Percentiles rank a stretch among this genome's conserved stretches.
Evolutionary conservation across 2,797 vertebrate species (phyloP).

Genomic region (Brachyalestes nurse): DNA sequence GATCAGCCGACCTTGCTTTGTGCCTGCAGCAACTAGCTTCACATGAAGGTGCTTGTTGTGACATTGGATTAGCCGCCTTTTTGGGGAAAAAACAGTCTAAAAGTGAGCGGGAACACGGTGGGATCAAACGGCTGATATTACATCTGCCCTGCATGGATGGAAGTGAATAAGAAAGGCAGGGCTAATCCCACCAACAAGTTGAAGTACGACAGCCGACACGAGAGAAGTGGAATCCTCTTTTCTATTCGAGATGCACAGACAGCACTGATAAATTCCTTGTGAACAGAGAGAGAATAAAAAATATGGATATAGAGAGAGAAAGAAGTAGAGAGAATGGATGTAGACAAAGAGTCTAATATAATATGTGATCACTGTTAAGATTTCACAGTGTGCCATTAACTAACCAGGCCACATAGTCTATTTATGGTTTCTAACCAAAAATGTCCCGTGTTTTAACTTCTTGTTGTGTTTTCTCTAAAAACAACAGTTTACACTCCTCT

Average conservation of each 20-base stretch:
- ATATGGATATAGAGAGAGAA: neutral
- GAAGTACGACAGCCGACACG: conserved; percentile 25
- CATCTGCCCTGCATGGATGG: conserved; percentile 28
- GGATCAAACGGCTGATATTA: conserved; percentile 48
- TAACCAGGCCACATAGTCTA: too few species aligned
- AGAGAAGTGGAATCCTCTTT: conserved; percentile 35
- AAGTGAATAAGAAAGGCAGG: conserved; percentile 39
- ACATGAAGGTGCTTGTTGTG: conserved; percentile 74
- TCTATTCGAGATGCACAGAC: conserved; percentile 39
- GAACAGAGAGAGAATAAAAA: neutral
- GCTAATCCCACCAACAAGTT: conserved; percentile 52
- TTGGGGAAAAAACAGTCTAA: conserved; percentile 65
- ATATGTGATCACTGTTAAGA: too few species aligned
- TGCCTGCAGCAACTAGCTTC: conserved; percentile 62
- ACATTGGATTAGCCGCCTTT: conserved; percentile 73
- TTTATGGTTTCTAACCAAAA: too few species aligned
- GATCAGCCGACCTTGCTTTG: conserved; percentile 63
- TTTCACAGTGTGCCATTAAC: neutral
- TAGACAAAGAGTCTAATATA: neutral
- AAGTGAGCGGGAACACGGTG: conserved; percentile 33
- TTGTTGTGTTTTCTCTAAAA: too few species aligned
- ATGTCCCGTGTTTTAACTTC: too few species aligned
- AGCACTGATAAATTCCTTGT: conserved; percentile 30
- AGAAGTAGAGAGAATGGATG: neutral
- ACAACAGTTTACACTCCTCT: too few species aligned